These are phyloP conservation scores for Chrysotoxum bicinctum DNA, from an alignment of 2,888 invertebrate species.

Conservation along the genomic window DNA sequence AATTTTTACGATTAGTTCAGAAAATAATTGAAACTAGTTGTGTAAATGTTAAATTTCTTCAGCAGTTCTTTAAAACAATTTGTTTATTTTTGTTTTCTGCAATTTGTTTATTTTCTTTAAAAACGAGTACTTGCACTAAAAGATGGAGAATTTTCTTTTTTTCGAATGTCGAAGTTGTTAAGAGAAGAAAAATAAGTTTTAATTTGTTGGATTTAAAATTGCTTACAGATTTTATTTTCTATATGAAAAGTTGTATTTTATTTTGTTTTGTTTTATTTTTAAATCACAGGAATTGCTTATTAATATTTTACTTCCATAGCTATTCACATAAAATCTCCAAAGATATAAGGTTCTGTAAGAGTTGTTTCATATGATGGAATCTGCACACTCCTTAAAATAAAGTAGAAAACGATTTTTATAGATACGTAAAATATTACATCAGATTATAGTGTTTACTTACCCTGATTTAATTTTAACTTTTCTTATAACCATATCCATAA, in stretches of 20 bases:
- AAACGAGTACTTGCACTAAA: no score
- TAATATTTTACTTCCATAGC: neutral
- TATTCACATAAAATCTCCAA: slow-evolving; percentile 78
- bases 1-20: no score
- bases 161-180: no score
- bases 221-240: no score
- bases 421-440: neutral
- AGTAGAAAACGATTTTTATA: neutral
- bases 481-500: slow-evolving; percentile 77
- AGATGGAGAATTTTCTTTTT: no score
- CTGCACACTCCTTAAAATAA: neutral
- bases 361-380: slow-evolving; percentile 77
- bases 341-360: slow-evolving; percentile 78
- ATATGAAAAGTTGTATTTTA: neutral
- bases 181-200: no score
- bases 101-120: no score
- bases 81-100: no score
- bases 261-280: neutral
- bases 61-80: no score
- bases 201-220: no score
- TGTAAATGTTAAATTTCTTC: no score
- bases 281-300: slow-evolving; percentile 34
- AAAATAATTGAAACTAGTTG: no score
- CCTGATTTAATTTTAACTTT: slow-evolving; percentile 74
- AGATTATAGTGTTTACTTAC: neutral